phyloP scores from a whole-genome alignment of 2,888 invertebrate genomes.

The Troides helena region DNA sequence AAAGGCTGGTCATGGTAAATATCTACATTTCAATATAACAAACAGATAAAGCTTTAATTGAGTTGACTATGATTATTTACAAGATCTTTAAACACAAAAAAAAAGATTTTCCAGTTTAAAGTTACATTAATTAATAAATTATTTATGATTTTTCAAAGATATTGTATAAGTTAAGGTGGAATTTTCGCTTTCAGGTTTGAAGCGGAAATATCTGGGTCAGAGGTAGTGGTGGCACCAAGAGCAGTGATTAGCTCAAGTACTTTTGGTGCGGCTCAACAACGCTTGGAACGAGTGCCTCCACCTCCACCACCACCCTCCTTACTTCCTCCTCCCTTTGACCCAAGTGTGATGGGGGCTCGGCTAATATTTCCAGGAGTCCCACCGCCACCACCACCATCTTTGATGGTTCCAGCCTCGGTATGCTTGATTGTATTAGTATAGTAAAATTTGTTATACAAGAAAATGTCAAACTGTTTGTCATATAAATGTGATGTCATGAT shows the following conservation, averaged over 20 bases:
- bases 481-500: too few relatives aligned
- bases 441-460: too few relatives aligned
- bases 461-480: too few relatives aligned
- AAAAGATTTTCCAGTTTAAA: too few relatives aligned
- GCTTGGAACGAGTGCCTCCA: conserved; percentile 78
- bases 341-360: conserved; percentile 49
- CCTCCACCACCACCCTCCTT: conserved; percentile 61
- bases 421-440: conserved; percentile 9
- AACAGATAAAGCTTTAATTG: too few relatives aligned
- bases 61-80: too few relatives aligned
- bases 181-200: conserved; percentile 84
- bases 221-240: conserved; percentile 72
- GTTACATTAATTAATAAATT: too few relatives aligned
- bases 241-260: conserved; percentile 87
- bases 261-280: conserved; percentile 85
- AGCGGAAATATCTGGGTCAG: conserved; percentile 89
- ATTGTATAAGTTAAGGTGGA: neutral
- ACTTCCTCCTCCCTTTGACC: conserved; percentile 47
- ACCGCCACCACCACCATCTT: conserved; percentile 82
- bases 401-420: conserved; percentile 87
- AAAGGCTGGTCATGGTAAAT: too few relatives aligned
- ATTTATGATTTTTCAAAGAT: too few relatives aligned
- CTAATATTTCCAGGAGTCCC: conserved; percentile 82
- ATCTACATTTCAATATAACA: too few relatives aligned
- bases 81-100: too few relatives aligned